Evolutionary conservation across 2,797 vertebrate species (phyloP).

Genomic region (Triplophysa bombifrons): DNA sequence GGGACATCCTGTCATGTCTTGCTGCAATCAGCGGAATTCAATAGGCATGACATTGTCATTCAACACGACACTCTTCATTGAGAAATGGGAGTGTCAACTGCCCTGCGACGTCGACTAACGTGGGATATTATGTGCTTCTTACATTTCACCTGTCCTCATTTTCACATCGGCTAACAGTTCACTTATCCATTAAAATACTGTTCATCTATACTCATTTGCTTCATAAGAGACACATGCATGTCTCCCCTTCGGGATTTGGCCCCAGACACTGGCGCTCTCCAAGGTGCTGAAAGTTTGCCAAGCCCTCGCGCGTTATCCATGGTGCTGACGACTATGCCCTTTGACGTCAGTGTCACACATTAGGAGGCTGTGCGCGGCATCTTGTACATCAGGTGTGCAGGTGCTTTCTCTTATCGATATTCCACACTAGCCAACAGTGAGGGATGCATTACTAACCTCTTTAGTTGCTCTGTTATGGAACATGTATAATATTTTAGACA

Average conservation of each 20-base stretch:
- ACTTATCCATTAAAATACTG: not conserved
- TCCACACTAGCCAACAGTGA: not conserved
- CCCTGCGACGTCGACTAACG: slow-evolving; percentile 4
- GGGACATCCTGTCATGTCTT: not conserved
- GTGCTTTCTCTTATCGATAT: not conserved
- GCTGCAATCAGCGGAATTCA: slow-evolving; percentile 12
- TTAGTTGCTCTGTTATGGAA: not conserved
- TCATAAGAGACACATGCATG: not conserved
- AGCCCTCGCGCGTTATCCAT: slow-evolving; percentile 41
- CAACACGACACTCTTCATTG: slow-evolving; percentile 6
- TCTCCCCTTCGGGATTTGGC: not conserved
- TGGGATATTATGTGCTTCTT: slow-evolving; percentile 9
- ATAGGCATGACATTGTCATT: not conserved
- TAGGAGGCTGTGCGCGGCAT: not conserved
- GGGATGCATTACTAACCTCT: not conserved
- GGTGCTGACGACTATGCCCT: slow-evolving; percentile 33
- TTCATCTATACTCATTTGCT: not conserved
- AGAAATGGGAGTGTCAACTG: not conserved
- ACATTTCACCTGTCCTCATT: not conserved
- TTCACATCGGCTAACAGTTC: slow-evolving; percentile 16
- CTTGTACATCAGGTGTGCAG: slow-evolving; percentile 15
- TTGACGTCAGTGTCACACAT: slow-evolving; percentile 25
- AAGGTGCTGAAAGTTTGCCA: slow-evolving; percentile 54
- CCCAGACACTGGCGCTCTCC: slow-evolving; percentile 47
- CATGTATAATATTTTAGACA: not conserved